Percentiles rank a stretch among this genome's conserved stretches.
Evolutionary conservation across 1,140 invertebrate species (phyloP).

Genomic region (Atta cephalotes): DNA sequence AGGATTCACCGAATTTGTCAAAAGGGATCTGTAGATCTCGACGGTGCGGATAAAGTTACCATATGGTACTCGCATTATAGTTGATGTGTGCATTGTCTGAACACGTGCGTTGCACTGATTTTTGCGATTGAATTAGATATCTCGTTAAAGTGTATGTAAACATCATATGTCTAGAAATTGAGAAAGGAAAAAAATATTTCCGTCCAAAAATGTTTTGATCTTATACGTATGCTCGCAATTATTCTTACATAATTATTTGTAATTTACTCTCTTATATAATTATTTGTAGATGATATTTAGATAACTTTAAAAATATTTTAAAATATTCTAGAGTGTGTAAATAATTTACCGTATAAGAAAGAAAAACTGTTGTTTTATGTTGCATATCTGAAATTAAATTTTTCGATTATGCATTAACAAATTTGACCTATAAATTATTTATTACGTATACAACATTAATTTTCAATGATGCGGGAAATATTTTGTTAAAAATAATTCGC

Average conservation of each 20-base stretch:
- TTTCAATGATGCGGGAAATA: conserved; percentile 14
- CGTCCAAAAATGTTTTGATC: neutral
- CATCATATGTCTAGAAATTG: neutral
- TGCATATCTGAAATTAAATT: neutral
- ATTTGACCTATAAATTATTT: neutral
- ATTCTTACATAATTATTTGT: neutral
- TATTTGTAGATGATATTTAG: neutral
- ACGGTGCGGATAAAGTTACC: conserved; percentile 66
- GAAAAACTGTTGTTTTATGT: neutral
- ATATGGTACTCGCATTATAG: conserved; percentile 35
- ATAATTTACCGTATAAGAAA: neutral
- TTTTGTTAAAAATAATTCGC: conserved; percentile 46
- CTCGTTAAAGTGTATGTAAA: neutral
- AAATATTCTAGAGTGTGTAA: neutral
- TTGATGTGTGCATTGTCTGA: conserved; percentile 56
- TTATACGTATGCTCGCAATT: neutral
- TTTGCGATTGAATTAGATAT: conserved; percentile 49
- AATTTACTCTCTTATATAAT: too few species aligned
- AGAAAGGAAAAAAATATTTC: neutral
- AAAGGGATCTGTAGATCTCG: conserved; percentile 70
- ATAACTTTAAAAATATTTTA: neutral
- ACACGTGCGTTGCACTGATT: conserved; percentile 49
- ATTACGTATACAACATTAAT: neutral
- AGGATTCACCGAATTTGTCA: conserved; percentile 74
- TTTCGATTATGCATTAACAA: neutral